Evolutionary conservation across 2,888 invertebrate genomes (phyloP).

Genomic region (Graphium colonna): DNA sequence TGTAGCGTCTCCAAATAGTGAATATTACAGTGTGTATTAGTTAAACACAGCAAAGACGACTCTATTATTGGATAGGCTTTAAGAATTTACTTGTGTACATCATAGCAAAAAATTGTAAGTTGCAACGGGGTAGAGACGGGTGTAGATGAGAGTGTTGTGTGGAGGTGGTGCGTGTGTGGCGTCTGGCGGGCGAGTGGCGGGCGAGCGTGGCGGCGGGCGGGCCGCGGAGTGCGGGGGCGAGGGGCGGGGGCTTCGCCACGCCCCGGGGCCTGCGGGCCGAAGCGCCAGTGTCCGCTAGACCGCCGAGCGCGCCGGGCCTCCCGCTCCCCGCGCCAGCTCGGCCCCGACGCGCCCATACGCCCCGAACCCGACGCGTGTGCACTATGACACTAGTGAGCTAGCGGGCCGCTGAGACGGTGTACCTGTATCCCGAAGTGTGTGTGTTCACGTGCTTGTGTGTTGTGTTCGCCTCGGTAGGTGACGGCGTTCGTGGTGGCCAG

Average conservation of each 20-base stretch:
- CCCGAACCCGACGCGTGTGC: conserved; percentile 69
- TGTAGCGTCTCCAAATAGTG: too few species aligned
- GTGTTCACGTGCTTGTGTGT: conserved; percentile 76
- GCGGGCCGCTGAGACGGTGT: conserved; percentile 79
- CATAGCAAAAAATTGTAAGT: too few species aligned
- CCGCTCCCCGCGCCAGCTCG: conserved; percentile 79
- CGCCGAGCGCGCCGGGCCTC: conserved; percentile 80
- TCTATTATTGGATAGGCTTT: too few species aligned
- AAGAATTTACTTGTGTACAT: too few species aligned
- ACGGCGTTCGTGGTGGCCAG: conserved; percentile 78
- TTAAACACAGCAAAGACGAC: too few species aligned
- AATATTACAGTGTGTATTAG: too few species aligned
- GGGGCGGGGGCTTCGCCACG: conserved; percentile 60
- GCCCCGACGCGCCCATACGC: conserved; percentile 67
- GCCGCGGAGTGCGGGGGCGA: conserved; percentile 31
- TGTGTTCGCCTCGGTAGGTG: conserved; percentile 75
- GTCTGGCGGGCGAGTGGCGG: conserved; percentile 44
- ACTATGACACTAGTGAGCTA: conserved; percentile 79
- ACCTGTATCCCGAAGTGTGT: too few species aligned
- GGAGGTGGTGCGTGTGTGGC: conserved; percentile 45
- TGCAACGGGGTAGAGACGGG: too few species aligned
- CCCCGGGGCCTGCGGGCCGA: conserved; percentile 53
- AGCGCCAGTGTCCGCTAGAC: conserved; percentile 79
- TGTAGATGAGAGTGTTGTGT: too few species aligned
- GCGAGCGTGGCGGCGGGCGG: conserved; percentile 25